Evolutionary conservation across 1,140 invertebrate genomes (phyloP), one percentile per base, ranked within the genome.

Genomic region (Drosophila setifemur): DNA sequence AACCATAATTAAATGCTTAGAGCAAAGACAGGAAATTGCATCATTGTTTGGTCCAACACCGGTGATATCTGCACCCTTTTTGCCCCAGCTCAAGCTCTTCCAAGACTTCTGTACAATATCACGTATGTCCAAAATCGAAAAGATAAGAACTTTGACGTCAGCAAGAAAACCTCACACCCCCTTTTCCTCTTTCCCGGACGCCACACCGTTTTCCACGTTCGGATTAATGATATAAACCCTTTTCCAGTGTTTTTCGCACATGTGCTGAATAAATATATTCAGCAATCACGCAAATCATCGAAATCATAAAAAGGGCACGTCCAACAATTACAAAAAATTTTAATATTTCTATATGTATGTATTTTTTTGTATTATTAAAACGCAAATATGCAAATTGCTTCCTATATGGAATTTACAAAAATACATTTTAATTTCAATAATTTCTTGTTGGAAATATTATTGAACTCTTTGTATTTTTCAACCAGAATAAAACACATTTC

Each of bases 1-100:
- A 67, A 67, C 54, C 49, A 57, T 76, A 71, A 81, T 81, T 81
- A 81, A 53, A 35, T 55, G 72, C 21, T 76, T 47, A 21, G 26
- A 53, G 49, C 33, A 23, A 23, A 23, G 53, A 11, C 21, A 58
- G 64, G 37, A 48, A 69, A 69, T 70, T 70, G 66, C 67, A 70
- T 50, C 70, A 70, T 58, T 48, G n/a, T 29, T 16, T 45, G 44
- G 9, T 12, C 19, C 18, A 43, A 12, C 18, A 9, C 31, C 4
- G 31, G 31, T 31, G 29, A 35, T 35, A 12, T 35, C 31, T 35
- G 31, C 31, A 35, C 4, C n/a, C n/a, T 39, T 35, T 52, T 11
- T 14, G 11, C 12, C n/a, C 12, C 11, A n/a, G n/a, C n/a, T n/a
- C n/a, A n/a, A n/a, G n/a, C 3, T 6, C n/a, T 6, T 19, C 7